Conservation (phyloP, 2,113 vertebrate species). For the Tyrannus savana region DNA sequence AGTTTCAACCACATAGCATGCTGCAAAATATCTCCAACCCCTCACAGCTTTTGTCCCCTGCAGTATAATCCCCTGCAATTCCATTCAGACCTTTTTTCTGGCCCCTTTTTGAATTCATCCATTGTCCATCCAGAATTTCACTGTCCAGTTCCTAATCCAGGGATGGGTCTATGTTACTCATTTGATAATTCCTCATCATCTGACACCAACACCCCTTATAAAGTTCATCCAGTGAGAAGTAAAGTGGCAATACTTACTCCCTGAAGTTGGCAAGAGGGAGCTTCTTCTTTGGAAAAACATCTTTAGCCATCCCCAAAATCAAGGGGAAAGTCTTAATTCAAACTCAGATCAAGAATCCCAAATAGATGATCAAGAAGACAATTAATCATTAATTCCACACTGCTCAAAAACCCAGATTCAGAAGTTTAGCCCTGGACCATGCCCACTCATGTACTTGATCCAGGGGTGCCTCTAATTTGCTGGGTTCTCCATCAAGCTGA, state of each 20-base stretch:
- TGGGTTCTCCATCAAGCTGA: background rate
- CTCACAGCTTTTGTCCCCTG: background rate
- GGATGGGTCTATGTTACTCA: background rate
- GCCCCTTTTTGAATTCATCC: background rate
- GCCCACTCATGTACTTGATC: background rate
- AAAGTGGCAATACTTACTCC: background rate
- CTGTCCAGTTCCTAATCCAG: background rate
- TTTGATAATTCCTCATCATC: background rate
- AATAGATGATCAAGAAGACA: background rate
- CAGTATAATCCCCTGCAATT: background rate
- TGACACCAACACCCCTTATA: background rate
- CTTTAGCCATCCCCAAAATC: background rate
- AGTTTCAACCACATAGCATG: rapidly evolving
- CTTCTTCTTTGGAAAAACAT: background rate
- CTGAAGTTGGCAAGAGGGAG: background rate
- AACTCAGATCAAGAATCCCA: background rate
- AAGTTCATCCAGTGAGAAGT: background rate
- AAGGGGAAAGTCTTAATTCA: background rate
- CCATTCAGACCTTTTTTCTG: background rate
- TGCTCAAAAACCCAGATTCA: background rate
- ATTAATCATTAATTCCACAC: background rate
- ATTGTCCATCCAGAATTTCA: background rate
- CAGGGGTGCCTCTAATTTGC: background rate
- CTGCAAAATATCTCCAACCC: background rate
- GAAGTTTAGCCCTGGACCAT: background rate